Conservation (phyloP, 2,888 invertebrate species). For the Leucoptera coffeella region DNA sequence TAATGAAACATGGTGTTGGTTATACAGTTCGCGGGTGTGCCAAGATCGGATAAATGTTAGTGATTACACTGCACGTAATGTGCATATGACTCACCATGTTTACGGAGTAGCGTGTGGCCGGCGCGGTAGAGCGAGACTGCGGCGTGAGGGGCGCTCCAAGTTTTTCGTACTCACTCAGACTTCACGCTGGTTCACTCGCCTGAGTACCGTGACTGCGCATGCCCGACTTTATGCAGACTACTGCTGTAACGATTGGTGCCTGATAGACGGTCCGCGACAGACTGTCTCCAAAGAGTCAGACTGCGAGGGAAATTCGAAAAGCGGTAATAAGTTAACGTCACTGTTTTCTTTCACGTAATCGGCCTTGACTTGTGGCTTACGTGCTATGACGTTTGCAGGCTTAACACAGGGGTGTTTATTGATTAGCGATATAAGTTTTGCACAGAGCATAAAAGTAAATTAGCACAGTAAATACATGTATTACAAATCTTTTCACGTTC, state of each 20-base stretch:
- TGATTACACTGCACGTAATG: constrained; percentile 23
- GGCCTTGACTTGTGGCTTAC: too few relatives aligned
- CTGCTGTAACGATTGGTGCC: constrained; percentile 43
- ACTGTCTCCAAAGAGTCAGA: constrained; percentile 26
- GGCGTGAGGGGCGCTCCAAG: constrained; percentile 15
- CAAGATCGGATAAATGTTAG: background rate
- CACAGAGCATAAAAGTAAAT: too few relatives aligned
- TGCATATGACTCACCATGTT: constrained; percentile 50
- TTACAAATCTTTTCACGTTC: too few relatives aligned
- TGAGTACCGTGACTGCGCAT: constrained; percentile 22
- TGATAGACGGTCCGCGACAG: constrained; percentile 38
- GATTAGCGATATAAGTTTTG: too few relatives aligned
- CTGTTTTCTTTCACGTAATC: too few relatives aligned
- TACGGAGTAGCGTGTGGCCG: constrained; percentile 38
- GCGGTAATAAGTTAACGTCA: too few relatives aligned
- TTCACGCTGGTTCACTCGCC: constrained; percentile 12
- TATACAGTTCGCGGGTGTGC: too few relatives aligned
- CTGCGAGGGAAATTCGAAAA: constrained; percentile 34
- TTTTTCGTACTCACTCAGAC: too few relatives aligned
- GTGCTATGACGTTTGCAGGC: too few relatives aligned
- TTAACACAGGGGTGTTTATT: too few relatives aligned
- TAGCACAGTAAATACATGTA: too few relatives aligned
- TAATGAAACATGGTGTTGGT: too few relatives aligned
- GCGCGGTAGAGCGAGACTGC: constrained; percentile 37
- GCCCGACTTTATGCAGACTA: constrained; percentile 38